These are phyloP conservation scores for Campoletis sonorensis DNA, from an alignment of 1,140 invertebrate species.

Conservation along the genomic window DNA sequence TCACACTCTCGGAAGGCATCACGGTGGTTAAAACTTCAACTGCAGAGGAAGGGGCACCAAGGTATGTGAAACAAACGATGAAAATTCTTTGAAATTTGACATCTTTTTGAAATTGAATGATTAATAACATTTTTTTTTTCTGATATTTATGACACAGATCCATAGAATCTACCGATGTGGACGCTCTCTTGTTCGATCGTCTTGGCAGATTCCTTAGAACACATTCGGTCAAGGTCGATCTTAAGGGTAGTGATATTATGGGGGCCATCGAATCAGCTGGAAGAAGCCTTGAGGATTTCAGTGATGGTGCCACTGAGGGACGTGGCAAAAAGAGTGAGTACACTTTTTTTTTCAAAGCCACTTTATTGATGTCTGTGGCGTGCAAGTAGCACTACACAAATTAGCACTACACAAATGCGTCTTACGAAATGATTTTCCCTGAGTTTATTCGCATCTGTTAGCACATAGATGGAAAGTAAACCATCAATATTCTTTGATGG, in stretches of 20 bases:
- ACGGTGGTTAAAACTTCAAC: slow-evolving; percentile 86
- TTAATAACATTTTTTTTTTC: slow-evolving; percentile 15
- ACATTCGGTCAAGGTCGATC: slow-evolving; percentile 88
- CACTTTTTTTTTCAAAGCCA: not conserved
- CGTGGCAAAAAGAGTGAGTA: slow-evolving; percentile 85
- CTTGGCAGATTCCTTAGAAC: slow-evolving; percentile 85
- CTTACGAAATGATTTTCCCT: not conserved
- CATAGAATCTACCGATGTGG: slow-evolving; percentile 79
- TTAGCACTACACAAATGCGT: too few species aligned
- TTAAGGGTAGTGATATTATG: slow-evolving; percentile 89
- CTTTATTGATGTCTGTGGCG: not conserved
- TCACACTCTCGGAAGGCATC: slow-evolving; percentile 86
- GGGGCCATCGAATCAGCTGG: slow-evolving; percentile 87
- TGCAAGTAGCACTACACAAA: too few species aligned
- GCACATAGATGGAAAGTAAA: not conserved
- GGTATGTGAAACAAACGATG: slow-evolving; percentile 72
- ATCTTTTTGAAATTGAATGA: not conserved
- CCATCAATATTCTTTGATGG: not conserved
- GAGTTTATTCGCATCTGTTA: not conserved
- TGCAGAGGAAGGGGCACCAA: slow-evolving; percentile 84
- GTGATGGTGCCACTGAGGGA: slow-evolving; percentile 81
- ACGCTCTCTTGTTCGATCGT: slow-evolving; percentile 81
- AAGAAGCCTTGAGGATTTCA: slow-evolving; percentile 84
- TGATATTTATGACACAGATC: slow-evolving; percentile 61
- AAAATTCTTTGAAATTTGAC: not conserved